These are phyloP conservation scores for Cuculus canorus DNA, from an alignment of 2,797 vertebrate genomes.

Conservation along the genomic window DNA sequence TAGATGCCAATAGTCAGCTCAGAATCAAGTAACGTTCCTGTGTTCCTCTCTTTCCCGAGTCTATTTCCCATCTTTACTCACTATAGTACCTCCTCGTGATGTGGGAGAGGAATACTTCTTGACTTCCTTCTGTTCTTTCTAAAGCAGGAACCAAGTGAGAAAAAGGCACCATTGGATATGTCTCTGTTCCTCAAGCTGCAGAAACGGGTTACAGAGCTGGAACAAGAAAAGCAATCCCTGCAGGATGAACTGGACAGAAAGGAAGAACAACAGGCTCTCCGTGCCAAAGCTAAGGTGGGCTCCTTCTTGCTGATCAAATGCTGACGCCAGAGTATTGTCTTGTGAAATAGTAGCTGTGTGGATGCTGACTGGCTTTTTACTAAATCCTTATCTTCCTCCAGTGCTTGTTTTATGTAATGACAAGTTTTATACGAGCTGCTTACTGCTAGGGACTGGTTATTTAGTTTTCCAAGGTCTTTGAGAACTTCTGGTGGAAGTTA, in stretches of 20 bases:
- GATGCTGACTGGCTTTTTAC: constrained; percentile 6
- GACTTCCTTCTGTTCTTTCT: constrained; percentile 33
- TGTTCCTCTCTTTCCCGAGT: neutral
- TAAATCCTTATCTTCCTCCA: neutral
- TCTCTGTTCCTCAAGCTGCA: constrained; percentile 97
- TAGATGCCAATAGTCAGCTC: neutral
- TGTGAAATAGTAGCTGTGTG: neutral
- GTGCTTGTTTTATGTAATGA: neutral
- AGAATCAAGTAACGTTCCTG: constrained; percentile 1
- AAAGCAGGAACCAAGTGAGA: constrained; percentile 81
- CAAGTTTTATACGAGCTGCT: neutral
- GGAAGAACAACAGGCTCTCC: constrained; percentile 93
- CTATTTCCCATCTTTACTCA: constrained; percentile 4
- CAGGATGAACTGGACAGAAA: constrained; percentile 94
- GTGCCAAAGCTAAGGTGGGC: constrained; percentile 88
- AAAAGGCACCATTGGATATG: constrained; percentile 89
- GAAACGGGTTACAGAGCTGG: constrained; percentile 93
- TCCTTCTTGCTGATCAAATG: constrained; percentile 10
- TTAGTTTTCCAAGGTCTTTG: neutral
- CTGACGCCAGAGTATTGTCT: neutral
- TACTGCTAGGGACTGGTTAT: neutral
- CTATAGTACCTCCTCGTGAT: neutral
- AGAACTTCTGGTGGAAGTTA: neutral
- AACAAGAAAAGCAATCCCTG: constrained; percentile 94
- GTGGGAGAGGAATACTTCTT: neutral